Evolutionary conservation across 1,140 invertebrate genomes (phyloP), one percentile per base, ranked within the genome.

Genomic region (Dendrolimus kikuchii): DNA sequence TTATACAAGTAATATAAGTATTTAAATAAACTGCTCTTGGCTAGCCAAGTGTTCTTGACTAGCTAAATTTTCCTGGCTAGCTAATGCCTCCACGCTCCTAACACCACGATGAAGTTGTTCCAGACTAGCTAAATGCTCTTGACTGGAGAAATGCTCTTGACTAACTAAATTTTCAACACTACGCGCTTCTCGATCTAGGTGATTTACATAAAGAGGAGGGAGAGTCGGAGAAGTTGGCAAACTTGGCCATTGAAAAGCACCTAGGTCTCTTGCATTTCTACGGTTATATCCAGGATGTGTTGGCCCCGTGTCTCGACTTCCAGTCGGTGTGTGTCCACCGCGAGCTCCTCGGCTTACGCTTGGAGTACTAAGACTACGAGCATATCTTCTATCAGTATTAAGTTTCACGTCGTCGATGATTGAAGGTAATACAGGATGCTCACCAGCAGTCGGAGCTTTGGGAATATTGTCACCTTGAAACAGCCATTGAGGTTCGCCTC

Each of bases 231-330:
- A 40, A 23, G 44, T 40, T 43, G 43, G 44, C 5, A 10, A 38
- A 36, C 38, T 38, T 37, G 45, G 55, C 10, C 10, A 48, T 38
- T 49, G 51, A 45, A 23, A 23, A 23, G 23, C 23, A 23, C 23
- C 23, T 40, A 65, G 42, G 9, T 51, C 48, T 64, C 66, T 58
- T 7, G 72, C 61, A 45, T 77, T 78, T 9, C 72, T 67, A 9
- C 76, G 74, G 37, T 60, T 55, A 38, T 57, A 59, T 23, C 59
- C 66, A 7, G 59, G 55, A 42, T 68, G 59, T 7, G 59, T 65
- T 5, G 49, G 46, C 5, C 59, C 59, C n/a, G 62, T 62, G 38
- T 67, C 51, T n/a, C 51, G 46, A 38, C 41, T 53, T 7, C 60
- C 40, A 36, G 50, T 41, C 7, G 49, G 45, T 36, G 56, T 46